A percentile compares a stretch with the other conserved stretches of the same genome.
Conservation (phyloP, 2,113 vertebrate species). For the Antechinus stuartii region DNA sequence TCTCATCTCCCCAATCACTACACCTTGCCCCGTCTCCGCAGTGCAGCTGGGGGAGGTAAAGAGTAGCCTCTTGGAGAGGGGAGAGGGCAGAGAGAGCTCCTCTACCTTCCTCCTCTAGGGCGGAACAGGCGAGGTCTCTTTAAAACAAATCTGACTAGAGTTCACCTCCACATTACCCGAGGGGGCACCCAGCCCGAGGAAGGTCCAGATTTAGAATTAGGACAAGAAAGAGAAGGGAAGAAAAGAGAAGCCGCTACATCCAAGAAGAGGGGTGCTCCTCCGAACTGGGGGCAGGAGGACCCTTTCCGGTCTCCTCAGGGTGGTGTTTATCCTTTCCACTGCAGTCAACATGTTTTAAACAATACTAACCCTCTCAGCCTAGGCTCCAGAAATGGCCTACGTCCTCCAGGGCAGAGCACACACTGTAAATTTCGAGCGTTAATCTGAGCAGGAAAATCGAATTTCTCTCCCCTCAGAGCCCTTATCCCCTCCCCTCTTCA, state of each 20-base stretch:
- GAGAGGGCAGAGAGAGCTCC: background rate
- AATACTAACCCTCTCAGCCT: background rate
- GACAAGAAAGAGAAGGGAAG: background rate
- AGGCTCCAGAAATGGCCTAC: background rate
- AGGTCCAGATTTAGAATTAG: no score
- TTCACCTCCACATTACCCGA: background rate
- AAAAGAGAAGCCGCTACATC: slow-evolving; percentile 28
- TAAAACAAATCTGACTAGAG: background rate
- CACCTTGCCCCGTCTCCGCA: slow-evolving; percentile 57
- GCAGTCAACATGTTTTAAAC: background rate
- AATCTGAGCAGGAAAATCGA: background rate
- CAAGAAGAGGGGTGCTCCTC: background rate
- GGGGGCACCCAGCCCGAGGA: background rate
- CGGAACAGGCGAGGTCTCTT: slow-evolving; percentile 1
- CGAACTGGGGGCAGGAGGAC: background rate
- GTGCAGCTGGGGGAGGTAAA: background rate
- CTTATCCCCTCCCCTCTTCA: background rate
- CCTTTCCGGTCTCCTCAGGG: background rate
- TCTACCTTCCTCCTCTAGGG: background rate
- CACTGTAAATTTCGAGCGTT: background rate
- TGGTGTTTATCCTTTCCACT: background rate
- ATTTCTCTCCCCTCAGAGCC: background rate
- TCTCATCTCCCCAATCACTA: slow-evolving; percentile 74
- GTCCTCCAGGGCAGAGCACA: background rate
- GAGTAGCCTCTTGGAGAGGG: background rate